These are phyloP conservation scores for Sitta europaea DNA, from an alignment of 2,113 vertebrate species.

Conservation along the genomic window DNA sequence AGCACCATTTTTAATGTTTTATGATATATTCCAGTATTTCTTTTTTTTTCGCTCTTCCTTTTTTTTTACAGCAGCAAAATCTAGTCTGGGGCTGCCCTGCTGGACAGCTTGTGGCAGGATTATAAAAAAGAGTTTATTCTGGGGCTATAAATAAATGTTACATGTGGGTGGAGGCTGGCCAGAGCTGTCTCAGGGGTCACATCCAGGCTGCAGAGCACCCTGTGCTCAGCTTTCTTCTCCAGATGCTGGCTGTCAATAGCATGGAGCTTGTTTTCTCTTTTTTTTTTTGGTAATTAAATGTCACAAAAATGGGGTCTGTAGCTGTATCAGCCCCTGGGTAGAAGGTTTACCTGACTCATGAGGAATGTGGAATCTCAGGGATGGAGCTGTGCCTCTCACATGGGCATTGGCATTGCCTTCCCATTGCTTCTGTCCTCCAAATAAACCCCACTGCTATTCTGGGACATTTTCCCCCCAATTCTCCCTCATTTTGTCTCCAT, in stretches of 20 bases:
- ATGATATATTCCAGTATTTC: neutral
- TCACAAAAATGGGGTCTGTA: neutral
- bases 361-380: neutral
- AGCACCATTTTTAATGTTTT: constrained; percentile 25
- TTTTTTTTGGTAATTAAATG: neutral
- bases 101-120: constrained; percentile 46
- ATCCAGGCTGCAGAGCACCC: neutral
- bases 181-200: neutral
- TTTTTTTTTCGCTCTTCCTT: neutral
- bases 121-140: constrained; percentile 47
- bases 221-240: neutral
- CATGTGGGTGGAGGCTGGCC: neutral
- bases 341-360: neutral
- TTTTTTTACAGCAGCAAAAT: constrained; percentile 23
- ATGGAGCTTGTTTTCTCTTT: neutral
- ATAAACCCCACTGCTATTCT: neutral
- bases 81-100: constrained; percentile 15
- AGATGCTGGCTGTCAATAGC: neutral
- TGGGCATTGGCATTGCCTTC: neutral
- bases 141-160: constrained; percentile 24
- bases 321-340: neutral
- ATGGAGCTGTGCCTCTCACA: neutral
- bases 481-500: neutral
- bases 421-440: neutral
- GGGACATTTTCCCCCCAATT: rapidly evolving